Evolutionary conservation across 1,140 invertebrate genomes (phyloP).

Genomic region (Plutomurus gul): DNA sequence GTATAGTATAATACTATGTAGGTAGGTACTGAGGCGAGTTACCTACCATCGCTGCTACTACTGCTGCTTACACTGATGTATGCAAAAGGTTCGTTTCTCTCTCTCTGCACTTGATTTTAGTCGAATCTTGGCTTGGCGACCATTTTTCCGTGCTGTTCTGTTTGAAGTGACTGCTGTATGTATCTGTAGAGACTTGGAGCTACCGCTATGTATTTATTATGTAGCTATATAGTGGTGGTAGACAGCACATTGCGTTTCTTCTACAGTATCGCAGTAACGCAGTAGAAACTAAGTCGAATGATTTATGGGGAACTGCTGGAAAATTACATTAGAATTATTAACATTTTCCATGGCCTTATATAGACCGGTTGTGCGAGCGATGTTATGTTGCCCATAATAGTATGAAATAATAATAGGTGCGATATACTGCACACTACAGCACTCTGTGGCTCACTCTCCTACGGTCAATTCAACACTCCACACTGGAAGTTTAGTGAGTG

Average conservation of each 20-base stretch:
- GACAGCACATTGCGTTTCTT: background rate
- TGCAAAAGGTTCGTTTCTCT: conserved; percentile 17
- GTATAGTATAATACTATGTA: no score
- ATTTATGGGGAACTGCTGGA: conserved; percentile 33
- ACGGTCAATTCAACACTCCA: conserved; percentile 23
- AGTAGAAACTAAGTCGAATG: conserved; percentile 10
- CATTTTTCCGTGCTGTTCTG: conserved; percentile 8
- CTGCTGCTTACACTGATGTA: background rate
- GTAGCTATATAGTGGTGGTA: no score
- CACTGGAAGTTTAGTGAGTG: background rate
- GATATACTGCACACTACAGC: background rate
- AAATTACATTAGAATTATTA: conserved; percentile 38
- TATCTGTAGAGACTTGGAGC: no score
- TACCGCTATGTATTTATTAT: no score
- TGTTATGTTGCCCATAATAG: conserved; percentile 27
- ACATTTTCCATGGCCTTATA: conserved; percentile 30
- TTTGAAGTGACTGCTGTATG: background rate
- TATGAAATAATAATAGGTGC: conserved; percentile 25
- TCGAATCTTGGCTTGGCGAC: conserved; percentile 15
- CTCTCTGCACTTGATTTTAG: background rate
- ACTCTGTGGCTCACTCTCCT: conserved; percentile 17
- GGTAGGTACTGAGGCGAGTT: no score
- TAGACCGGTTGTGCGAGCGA: conserved; percentile 6
- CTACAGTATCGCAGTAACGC: no score
- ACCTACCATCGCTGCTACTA: no score